Evolutionary conservation across 2,113 vertebrate genomes (phyloP), one percentile per base, ranked within the genome.

Genomic region (Scalopus aquaticus): DNA sequence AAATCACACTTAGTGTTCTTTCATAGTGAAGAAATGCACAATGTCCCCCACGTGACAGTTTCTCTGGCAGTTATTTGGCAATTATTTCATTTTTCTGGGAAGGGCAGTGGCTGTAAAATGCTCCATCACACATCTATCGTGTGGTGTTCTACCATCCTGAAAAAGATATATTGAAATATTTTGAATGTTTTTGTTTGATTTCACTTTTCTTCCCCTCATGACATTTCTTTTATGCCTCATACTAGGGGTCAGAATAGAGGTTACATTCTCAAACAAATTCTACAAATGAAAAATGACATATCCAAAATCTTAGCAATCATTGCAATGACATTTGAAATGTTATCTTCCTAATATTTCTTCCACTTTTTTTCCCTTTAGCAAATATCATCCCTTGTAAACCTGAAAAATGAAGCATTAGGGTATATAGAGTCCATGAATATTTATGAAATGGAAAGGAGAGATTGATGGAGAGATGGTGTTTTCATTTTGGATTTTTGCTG

Each of bases 81-180:
- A 19, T 81, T 86, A 16, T 64, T 77, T 69, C n/a, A 13, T 39
- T 73, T 90, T 96, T 94, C 69, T 88, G 86, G 93, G 65, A 92
- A 79, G 16, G 26, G 70, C 6, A 46, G 17, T 74, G 60, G 32
- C 86, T 58, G 0, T 78, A 51, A 62, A 74, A 26, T 44, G 46
- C 82, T 35, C 46, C n/a, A 60, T 86, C 84, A 78, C n/a, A 15
- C 13, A 30, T 86, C 56, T 70, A 11, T 70, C 88, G 73, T 24
- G 4, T n/a, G 20, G 6, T 87, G 9, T 64, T 84, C 39, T 49
- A 46, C 10, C 72, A 30, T 78, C 69, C 13, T 73, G 39, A 86
- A 86, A 92, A 85, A 1, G 4, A 19, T 35, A 30, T 44, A 64
- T 46, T 72, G 79, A 88, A 94, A 82, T 67, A 90, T 72, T 93